Percentiles rank a stretch among this genome's conserved stretches.
These are phyloP conservation scores for Muscicapa striata DNA, from an alignment of 2,797 vertebrate species.

Conservation along the genomic window DNA sequence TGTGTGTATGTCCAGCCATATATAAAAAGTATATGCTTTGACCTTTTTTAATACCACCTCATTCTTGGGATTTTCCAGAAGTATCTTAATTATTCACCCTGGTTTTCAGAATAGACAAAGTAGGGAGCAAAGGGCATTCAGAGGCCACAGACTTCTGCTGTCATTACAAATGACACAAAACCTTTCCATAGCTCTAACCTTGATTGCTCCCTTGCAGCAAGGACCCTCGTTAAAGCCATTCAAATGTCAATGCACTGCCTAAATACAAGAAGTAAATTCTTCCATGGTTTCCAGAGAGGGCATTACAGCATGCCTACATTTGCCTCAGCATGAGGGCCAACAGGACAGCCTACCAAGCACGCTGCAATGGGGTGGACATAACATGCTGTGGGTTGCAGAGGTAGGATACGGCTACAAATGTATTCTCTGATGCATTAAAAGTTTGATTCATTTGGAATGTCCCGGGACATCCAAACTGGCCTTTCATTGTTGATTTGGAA, in stretches of 20 bases:
- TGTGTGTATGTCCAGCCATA: background rate
- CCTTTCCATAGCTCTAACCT: background rate
- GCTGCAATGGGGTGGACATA: fast-evolving
- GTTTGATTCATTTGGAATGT: background rate
- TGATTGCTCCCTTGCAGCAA: background rate
- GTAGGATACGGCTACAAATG: background rate
- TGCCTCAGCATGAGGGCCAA: background rate
- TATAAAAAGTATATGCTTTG: background rate
- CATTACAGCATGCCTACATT: background rate
- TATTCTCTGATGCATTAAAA: background rate
- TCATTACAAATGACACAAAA: background rate
- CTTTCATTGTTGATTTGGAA: background rate
- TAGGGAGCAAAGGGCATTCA: background rate
- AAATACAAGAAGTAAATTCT: background rate
- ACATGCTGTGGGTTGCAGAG: background rate
- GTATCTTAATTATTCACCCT: background rate
- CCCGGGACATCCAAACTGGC: background rate
- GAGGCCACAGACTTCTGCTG: background rate
- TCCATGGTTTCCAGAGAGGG: background rate
- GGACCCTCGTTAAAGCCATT: background rate
- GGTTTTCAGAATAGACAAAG: background rate
- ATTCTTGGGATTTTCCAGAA: background rate
- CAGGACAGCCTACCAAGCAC: background rate
- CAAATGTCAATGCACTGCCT: background rate
- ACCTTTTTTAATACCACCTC: background rate